These are phyloP conservation scores for Habropoda laboriosa DNA, from an alignment of 1,140 invertebrate species.

Conservation along the genomic window DNA sequence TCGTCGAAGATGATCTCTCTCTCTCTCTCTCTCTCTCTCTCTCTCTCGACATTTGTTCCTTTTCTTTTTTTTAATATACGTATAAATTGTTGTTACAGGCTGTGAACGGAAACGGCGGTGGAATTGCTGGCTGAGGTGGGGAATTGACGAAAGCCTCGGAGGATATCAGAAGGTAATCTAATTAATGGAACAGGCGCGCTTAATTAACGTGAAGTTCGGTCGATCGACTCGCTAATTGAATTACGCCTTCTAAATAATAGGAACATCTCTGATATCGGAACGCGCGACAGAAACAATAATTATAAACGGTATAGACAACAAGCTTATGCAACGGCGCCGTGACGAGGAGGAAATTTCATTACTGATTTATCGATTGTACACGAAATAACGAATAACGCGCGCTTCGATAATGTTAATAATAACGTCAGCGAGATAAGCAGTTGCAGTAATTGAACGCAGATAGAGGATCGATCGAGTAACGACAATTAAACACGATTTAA, in stretches of 20 bases:
- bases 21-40: no score
- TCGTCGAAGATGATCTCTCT: neutral
- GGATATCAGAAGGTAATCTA: conserved; percentile 35
- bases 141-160: conserved; percentile 25
- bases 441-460: no score
- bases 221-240: conserved; percentile 43
- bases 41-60: no score
- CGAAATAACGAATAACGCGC: neutral
- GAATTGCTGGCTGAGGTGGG: neutral
- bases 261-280: conserved; percentile 11
- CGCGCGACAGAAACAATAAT: conserved; percentile 26
- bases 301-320: no score
- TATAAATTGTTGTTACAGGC: neutral
- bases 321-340: no score
- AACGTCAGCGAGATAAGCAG: neutral
- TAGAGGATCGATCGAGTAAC: no score
- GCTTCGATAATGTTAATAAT: neutral
- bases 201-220: conserved; percentile 33
- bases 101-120: neutral
- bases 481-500: no score
- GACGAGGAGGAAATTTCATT: neutral
- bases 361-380: neutral
- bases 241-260: conserved; percentile 27
- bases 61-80: no score
- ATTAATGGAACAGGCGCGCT: conserved; percentile 31